These are phyloP conservation scores for Acridotheres tristis DNA, from an alignment of 2,797 vertebrate species.

Conservation along the genomic window DNA sequence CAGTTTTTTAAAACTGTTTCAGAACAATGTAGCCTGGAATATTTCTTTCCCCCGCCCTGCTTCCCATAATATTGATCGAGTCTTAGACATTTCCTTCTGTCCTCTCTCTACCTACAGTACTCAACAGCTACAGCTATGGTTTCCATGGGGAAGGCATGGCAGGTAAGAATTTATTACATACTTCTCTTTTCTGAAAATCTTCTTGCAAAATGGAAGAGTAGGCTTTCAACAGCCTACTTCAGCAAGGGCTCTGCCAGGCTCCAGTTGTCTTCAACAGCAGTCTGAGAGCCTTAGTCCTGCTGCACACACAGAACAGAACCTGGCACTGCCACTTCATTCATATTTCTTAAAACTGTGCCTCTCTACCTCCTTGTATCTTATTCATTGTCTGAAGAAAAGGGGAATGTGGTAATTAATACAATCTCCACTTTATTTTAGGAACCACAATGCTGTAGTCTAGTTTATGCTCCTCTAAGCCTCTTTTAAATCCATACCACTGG, in stretches of 20 bases:
- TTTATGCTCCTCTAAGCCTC: not conserved
- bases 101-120: not conserved
- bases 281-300: not conserved
- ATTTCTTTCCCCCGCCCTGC: rapidly evolving
- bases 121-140: not conserved
- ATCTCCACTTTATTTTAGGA: not conserved
- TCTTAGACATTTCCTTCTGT: not conserved
- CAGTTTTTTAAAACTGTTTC: not conserved
- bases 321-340: not conserved
- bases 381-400: not conserved
- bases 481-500: not conserved
- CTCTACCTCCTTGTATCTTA: not conserved
- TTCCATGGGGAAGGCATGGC: not conserved
- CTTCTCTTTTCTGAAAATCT: not conserved
- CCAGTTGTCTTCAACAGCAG: not conserved
- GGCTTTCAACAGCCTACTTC: not conserved
- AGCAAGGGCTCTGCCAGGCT: not conserved
- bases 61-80: not conserved
- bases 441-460: not conserved
- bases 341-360: not conserved
- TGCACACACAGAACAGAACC: not conserved
- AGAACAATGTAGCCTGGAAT: not conserved
- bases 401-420: not conserved
- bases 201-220: not conserved
- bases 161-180: not conserved